phyloP scores from a whole-genome alignment of 2,888 invertebrate species.

The Terebella lapidaria region DNA sequence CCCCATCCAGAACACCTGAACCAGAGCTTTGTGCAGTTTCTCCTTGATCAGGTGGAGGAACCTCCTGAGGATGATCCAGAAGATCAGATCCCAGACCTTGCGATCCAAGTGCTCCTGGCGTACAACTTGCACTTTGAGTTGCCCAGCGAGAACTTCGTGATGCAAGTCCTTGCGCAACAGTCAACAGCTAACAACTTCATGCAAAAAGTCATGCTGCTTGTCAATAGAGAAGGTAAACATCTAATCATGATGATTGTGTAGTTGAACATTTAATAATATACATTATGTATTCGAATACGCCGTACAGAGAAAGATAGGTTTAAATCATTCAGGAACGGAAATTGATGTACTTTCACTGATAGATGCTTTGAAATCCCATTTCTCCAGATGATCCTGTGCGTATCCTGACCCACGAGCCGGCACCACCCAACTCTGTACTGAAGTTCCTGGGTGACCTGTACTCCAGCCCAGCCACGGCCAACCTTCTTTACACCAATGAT shows the following conservation, averaged over 20 bases:
- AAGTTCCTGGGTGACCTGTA: constrained; percentile 86
- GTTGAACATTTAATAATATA: not conserved
- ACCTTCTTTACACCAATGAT: constrained; percentile 83
- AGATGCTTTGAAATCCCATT: not conserved
- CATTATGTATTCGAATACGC: not conserved
- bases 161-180: constrained; percentile 42
- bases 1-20: constrained; percentile 72
- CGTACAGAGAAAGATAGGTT: too few species aligned
- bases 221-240: constrained; percentile 75
- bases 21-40: constrained; percentile 71
- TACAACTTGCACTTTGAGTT: constrained; percentile 79
- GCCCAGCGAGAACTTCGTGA: constrained; percentile 46
- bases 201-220: constrained; percentile 78
- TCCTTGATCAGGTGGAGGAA: constrained; percentile 76
- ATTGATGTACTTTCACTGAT: too few species aligned
- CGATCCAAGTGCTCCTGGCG: constrained; percentile 76
- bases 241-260: too few species aligned
- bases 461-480: constrained; percentile 70
- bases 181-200: constrained; percentile 79
- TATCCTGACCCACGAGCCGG: constrained; percentile 76
- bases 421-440: constrained; percentile 77
- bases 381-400: constrained; percentile 57
- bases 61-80: constrained; percentile 76
- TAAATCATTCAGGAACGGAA: too few species aligned
- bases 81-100: constrained; percentile 78